Evolutionary conservation across 2,113 vertebrate species (phyloP).

Genomic region (Hemichromis elongatus): DNA sequence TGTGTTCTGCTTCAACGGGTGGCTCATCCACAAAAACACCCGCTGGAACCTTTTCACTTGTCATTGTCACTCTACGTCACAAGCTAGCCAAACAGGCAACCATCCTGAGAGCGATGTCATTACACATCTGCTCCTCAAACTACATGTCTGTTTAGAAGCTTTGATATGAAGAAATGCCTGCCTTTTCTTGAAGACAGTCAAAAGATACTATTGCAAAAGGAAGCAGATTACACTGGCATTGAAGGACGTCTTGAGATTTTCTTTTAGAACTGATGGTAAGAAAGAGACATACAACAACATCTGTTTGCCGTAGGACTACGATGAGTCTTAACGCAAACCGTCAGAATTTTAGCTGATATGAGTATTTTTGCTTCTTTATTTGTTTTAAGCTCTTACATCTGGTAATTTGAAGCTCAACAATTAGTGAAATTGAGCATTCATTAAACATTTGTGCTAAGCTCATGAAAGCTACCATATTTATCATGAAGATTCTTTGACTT

Average conservation of each 20-base stretch:
- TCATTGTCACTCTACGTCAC: conserved; percentile 57
- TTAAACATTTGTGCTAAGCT: neutral
- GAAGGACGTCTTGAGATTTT: neutral
- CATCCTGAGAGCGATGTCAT: conserved; percentile 44
- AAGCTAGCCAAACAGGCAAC: conserved; percentile 42
- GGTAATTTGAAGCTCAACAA: neutral
- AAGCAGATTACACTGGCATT: neutral
- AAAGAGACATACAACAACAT: neutral
- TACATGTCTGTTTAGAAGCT: conserved; percentile 35
- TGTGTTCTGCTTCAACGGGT: conserved; percentile 27
- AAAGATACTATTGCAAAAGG: neutral
- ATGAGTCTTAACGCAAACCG: neutral
- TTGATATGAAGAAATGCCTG: neutral
- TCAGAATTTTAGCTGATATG: neutral
- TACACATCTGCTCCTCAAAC: conserved; percentile 53
- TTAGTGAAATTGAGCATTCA: neutral
- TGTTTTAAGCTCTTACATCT: neutral
- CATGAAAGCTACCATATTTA: neutral
- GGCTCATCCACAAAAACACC: conserved; percentile 45
- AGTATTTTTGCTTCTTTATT: neutral
- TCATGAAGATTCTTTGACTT: neutral
- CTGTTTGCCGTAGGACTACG: neutral
- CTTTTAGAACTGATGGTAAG: neutral
- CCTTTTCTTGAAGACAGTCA: conserved; percentile 18
- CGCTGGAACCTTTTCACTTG: conserved; percentile 56